Evolutionary conservation across 2,888 invertebrate genomes (phyloP).

Genomic region (Bimastos eiseni): DNA sequence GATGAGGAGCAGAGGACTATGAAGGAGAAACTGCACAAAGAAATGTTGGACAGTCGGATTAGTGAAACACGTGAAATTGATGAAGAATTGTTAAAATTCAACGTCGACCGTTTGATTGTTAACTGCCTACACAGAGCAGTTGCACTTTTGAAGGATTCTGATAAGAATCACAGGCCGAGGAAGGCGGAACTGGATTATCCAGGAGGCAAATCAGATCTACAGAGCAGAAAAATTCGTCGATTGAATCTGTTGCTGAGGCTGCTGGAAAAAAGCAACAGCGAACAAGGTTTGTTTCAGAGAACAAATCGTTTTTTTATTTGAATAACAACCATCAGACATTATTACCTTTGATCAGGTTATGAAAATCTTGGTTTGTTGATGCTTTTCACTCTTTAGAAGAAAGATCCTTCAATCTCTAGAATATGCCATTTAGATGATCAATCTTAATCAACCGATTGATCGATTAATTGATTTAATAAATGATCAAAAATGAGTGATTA

Average conservation of each 20-base stretch:
- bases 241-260: constrained; percentile 35
- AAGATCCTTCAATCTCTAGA: not conserved
- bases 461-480: no score
- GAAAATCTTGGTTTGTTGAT: not conserved
- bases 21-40: not conserved
- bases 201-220: not conserved
- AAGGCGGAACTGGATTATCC: not conserved
- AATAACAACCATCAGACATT: not conserved
- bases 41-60: not conserved
- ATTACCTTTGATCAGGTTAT: not conserved
- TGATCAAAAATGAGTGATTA: no score
- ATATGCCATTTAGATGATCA: not conserved
- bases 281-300: constrained; percentile 7
- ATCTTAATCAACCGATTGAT: no score
- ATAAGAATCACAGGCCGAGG: not conserved
- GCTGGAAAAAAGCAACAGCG: not conserved
- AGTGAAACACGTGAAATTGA: not conserved
- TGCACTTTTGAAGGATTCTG: constrained; percentile 50
- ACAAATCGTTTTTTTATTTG: not conserved
- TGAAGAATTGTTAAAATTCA: constrained; percentile 24
- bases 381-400: not conserved
- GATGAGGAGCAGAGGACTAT: not conserved
- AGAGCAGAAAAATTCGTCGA: constrained; percentile 10
- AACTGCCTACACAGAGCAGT: constrained; percentile 49
- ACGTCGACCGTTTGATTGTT: constrained; percentile 41